Evolutionary conservation across 2,113 vertebrate species (phyloP).

Genomic region (Enhydra lutris): DNA sequence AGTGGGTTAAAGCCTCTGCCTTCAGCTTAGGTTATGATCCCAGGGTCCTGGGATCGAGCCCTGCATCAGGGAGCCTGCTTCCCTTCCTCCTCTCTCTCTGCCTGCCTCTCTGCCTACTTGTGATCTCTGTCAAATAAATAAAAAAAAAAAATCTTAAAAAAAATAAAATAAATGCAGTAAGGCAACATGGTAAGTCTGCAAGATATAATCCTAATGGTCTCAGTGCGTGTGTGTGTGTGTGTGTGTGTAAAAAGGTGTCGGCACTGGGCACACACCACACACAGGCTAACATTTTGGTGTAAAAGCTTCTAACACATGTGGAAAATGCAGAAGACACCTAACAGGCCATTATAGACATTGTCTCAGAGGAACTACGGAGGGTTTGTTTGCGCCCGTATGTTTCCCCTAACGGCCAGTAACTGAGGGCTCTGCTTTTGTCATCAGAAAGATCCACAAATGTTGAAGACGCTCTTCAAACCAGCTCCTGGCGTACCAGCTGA

Average conservation of each 20-base stretch:
- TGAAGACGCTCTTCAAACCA: not conserved
- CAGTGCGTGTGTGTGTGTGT: rapidly evolving
- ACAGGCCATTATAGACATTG: not conserved
- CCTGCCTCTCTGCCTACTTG: too few species aligned
- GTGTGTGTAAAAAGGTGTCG: rapidly evolving
- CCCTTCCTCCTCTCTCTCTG: too few species aligned
- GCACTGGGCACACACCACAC: not conserved
- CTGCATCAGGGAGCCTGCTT: too few species aligned
- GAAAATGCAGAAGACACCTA: not conserved
- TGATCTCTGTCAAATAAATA: too few species aligned
- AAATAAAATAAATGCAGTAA: not conserved
- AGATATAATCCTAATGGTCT: not conserved
- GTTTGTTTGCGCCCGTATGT: not conserved
- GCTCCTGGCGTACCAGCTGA: not conserved
- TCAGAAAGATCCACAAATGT: not conserved
- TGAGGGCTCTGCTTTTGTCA: not conserved
- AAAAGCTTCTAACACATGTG: not conserved
- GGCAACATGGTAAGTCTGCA: not conserved
- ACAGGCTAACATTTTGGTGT: not conserved
- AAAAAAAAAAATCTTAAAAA: too few species aligned
- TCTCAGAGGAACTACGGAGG: not conserved
- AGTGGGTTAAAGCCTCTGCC: too few species aligned
- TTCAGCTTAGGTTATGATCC: too few species aligned
- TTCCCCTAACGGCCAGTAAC: not conserved
- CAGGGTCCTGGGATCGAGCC: too few species aligned